These are phyloP conservation scores for Lytechinus pictus DNA, from an alignment of 35 echinoderm and acorn worm genomes.

Conservation along the genomic window DNA sequence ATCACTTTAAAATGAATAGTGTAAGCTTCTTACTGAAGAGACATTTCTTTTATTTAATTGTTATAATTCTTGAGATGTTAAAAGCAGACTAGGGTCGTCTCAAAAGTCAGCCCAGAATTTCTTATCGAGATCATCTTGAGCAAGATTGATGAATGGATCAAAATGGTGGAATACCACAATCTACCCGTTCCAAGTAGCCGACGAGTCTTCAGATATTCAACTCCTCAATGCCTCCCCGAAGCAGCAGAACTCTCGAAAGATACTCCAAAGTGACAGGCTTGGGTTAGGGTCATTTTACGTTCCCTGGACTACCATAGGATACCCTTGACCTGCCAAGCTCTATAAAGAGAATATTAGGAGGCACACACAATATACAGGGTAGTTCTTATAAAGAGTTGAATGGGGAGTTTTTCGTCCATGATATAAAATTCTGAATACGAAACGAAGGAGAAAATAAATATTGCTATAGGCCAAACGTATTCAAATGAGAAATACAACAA, in stretches of 20 bases:
- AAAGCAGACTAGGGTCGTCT: neutral
- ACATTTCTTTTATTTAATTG: neutral
- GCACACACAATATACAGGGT: neutral
- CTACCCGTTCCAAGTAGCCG: neutral
- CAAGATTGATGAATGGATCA: neutral
- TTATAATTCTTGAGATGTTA: neutral
- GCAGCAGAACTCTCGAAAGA: neutral
- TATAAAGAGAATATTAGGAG: neutral
- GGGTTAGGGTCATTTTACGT: neutral
- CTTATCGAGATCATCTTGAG: neutral
- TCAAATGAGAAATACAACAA: no score
- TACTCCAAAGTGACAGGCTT: neutral
- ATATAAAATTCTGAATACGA: no score
- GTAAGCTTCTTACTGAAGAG: neutral
- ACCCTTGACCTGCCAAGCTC: neutral
- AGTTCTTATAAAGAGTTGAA: neutral
- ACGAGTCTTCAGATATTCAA: neutral
- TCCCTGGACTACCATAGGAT: neutral
- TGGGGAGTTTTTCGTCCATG: no score
- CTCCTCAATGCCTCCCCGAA: neutral
- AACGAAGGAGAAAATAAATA: no score
- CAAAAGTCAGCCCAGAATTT: neutral
- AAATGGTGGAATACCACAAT: neutral
- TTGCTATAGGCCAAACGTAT: no score
- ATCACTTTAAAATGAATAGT: neutral